Conservation (phyloP, 1,140 invertebrate species). For the Amyelois transitella region DNA sequence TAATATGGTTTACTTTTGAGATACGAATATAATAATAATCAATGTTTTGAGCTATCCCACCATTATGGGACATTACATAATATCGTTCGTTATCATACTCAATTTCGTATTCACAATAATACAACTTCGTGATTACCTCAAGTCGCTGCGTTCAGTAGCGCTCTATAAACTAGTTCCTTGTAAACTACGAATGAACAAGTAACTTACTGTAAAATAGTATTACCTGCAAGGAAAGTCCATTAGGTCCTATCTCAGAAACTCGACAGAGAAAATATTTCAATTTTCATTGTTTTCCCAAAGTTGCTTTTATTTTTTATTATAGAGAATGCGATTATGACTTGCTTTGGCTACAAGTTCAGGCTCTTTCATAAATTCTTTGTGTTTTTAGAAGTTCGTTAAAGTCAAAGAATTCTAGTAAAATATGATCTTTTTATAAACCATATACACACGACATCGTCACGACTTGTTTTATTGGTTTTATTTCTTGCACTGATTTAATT, state of each 20-base stretch:
- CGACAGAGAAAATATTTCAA: neutral
- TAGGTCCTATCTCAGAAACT: neutral
- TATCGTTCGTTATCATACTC: neutral
- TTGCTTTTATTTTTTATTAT: neutral
- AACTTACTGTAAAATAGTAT: slow-evolving; percentile 3
- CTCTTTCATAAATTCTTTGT: too few relatives aligned
- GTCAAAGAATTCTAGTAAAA: too few relatives aligned
- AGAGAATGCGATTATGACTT: neutral
- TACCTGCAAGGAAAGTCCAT: slow-evolving; percentile 5
- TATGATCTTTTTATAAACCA: too few relatives aligned
- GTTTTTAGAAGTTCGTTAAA: too few relatives aligned
- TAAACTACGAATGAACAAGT: slow-evolving; percentile 1
- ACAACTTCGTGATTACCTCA: neutral
- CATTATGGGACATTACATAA: neutral
- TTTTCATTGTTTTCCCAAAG: neutral
- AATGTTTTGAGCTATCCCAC: too few relatives aligned
- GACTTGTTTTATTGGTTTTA: too few relatives aligned
- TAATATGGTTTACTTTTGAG: neutral
- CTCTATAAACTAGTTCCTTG: neutral
- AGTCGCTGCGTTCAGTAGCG: neutral
- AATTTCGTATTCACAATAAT: neutral
- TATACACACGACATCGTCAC: too few relatives aligned
- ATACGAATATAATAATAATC: neutral
- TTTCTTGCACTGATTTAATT: too few relatives aligned
- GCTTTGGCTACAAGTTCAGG: neutral